Evolutionary conservation across 2,888 invertebrate species (phyloP), one percentile per base, ranked within the genome.

Genomic region (Platynereis dumerilii): DNA sequence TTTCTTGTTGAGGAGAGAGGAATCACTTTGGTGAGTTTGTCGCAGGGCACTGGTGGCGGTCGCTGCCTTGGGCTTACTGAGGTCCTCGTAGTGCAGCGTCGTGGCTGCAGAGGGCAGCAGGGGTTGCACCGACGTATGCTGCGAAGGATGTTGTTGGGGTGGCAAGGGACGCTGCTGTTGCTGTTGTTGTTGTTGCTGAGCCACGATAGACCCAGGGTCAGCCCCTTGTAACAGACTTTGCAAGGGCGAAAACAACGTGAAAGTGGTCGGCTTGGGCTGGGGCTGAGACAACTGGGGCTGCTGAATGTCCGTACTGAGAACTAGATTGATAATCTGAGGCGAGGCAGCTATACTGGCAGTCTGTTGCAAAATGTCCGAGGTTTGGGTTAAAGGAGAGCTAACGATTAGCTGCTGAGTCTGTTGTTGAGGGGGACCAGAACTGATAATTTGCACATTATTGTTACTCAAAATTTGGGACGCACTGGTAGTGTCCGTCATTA

Each of bases 41-140:
- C 34, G 34, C 34, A 34, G 12, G n/a, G n/a, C n/a, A n/a, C n/a
- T n/a, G 34, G 34, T 34, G 34, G 5, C 12, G 7, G 34, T 5
- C 7, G 34, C 5, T 34, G 12, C 34, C 34, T 34, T 34, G 34
- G 12, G 12, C 5, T 48, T 60, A 28, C 52, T 52, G 20, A 45
- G 45, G 60, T 58, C 58, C 44, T n/a, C 45, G 26, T 58, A 45
- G 5, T 58, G n/a, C 2, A 15, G 26, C 2, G 59, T 55, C 1
- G 60, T 20, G 34, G 53, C 29, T 44, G 55, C 34, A 24, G 39
- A 12, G 29, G 7, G 59, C 48, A 7, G 60, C 28, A 39, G 58
- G 22, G 42, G 59, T 48, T 26, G 20, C 45, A 27, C 34, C 28
- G 27, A 34, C 17, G 5, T 5, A 10, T 48, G 48, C n/a, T 48